A percentile compares a stretch with the other conserved stretches of the same genome.
phyloP scores from a whole-genome alignment of 2,113 vertebrate genomes.

The Mixornis gularis region DNA sequence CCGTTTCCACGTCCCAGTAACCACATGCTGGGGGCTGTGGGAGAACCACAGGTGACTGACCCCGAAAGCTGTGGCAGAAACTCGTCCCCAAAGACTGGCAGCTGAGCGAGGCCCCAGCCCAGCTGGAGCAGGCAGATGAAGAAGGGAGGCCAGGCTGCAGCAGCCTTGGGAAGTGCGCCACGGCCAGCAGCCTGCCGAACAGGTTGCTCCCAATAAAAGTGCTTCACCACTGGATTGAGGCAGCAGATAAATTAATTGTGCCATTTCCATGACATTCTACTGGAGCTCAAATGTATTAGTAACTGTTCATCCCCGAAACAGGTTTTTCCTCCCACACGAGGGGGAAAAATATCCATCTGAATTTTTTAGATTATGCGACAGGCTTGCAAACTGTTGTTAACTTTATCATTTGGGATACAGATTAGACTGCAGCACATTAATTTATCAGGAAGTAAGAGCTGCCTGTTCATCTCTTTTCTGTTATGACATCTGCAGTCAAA shows the following conservation, averaged over 20 bases:
- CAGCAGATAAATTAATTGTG: slow-evolving; percentile 43
- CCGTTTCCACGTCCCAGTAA: not conserved
- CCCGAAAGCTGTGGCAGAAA: slow-evolving; percentile 11
- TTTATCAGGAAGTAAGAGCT: slow-evolving; percentile 41
- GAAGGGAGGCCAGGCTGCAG: not conserved
- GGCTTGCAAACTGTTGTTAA: slow-evolving; percentile 55
- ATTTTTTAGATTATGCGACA: slow-evolving; percentile 56
- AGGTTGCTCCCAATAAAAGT: slow-evolving; percentile 33
- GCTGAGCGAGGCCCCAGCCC: slow-evolving; percentile 60
- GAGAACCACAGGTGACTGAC: slow-evolving; percentile 72
- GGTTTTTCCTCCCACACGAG: slow-evolving; percentile 10
- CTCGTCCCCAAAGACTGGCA: slow-evolving; percentile 53
- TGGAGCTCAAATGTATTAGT: slow-evolving; percentile 40
- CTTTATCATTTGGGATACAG: slow-evolving; percentile 49
- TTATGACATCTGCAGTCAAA: slow-evolving; percentile 61
- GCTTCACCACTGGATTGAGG: slow-evolving; percentile 2
- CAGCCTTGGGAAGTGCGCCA: not conserved
- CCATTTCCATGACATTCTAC: slow-evolving; percentile 47
- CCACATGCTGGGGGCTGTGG: slow-evolving; percentile 65
- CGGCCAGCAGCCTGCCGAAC: not conserved
- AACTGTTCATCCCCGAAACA: slow-evolving; percentile 39
- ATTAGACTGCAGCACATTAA: slow-evolving; percentile 53
- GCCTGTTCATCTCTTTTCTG: slow-evolving; percentile 45
- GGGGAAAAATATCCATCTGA: slow-evolving; percentile 51
- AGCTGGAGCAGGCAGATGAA: slow-evolving; percentile 37